Conservation (phyloP, 2,888 invertebrate genomes). For the Leucoma salicis region DNA sequence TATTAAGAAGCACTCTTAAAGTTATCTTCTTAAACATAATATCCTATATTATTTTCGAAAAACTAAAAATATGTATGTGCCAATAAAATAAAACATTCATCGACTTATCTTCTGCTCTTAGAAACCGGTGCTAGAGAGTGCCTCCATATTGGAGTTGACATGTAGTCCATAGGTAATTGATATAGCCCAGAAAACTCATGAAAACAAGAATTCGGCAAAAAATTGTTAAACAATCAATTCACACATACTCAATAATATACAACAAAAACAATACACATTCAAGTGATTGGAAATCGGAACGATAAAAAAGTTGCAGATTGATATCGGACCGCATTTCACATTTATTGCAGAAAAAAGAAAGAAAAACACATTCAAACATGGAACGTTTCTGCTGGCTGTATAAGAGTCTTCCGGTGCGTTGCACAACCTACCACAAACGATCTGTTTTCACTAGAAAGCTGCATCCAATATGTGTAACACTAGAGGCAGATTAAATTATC, state of each 20-base stretch:
- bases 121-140: no score
- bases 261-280: slow-evolving; percentile 14
- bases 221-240: no score
- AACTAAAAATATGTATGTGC: no score
- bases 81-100: no score
- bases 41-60: no score
- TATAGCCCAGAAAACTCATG: no score
- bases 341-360: slow-evolving; percentile 19
- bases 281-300: slow-evolving; percentile 16
- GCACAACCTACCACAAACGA: slow-evolving; percentile 67
- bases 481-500: slow-evolving; percentile 55
- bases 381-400: slow-evolving; percentile 24
- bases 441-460: slow-evolving; percentile 75
- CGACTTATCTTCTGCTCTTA: no score
- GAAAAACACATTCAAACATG: slow-evolving; percentile 3
- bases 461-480: slow-evolving; percentile 72
- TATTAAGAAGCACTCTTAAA: no score
- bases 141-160: no score
- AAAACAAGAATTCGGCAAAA: no score
- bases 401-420: slow-evolving; percentile 58
- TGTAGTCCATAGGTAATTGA: no score
- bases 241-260: background rate
- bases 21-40: no score
- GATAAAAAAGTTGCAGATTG: slow-evolving; percentile 15
- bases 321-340: slow-evolving; percentile 17